phyloP scores from a whole-genome alignment of 1,140 invertebrate species.

The Leptinotarsa lineolata region DNA sequence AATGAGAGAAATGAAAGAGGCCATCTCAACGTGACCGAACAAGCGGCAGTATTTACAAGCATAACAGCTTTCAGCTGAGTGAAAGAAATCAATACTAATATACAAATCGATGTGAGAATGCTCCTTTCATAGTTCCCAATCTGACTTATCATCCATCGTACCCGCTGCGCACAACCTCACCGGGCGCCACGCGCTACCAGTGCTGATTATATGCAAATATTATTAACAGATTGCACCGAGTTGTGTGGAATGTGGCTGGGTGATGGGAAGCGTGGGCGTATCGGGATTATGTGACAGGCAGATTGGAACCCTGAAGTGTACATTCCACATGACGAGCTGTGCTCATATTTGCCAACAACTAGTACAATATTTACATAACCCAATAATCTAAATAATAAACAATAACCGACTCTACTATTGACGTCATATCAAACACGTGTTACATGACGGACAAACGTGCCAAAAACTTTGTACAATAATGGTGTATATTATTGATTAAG shows the following conservation, averaged over 20 bases:
- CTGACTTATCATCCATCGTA: conserved; percentile 47
- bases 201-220: conserved; percentile 4
- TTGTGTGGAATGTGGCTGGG: conserved; percentile 49
- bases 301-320: conserved; percentile 68
- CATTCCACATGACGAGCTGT: conserved; percentile 60
- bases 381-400: too few species aligned
- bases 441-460: conserved; percentile 39
- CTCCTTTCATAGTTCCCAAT: conserved; percentile 61
- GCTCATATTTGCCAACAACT: conserved; percentile 28
- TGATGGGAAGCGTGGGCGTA: conserved; percentile 35
- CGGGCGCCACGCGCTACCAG: conserved; percentile 7
- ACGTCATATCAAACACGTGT: conserved; percentile 5
- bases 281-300: conserved; percentile 55
- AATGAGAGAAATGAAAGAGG: conserved; percentile 56
- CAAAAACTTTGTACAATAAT: conserved; percentile 40
- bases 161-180: conserved; percentile 37
- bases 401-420: background rate
- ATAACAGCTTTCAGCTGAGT: conserved; percentile 58
- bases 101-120: conserved; percentile 68
- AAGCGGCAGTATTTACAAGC: conserved; percentile 68
- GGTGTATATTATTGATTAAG: conserved; percentile 33
- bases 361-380: conserved; percentile 42
- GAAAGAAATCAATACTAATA: conserved; percentile 54
- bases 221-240: conserved; percentile 20
- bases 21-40: conserved; percentile 52